Evolutionary conservation across 2,797 vertebrate genomes (phyloP), one percentile per base, ranked within the genome.

Genomic region (Gallirallus australis): DNA sequence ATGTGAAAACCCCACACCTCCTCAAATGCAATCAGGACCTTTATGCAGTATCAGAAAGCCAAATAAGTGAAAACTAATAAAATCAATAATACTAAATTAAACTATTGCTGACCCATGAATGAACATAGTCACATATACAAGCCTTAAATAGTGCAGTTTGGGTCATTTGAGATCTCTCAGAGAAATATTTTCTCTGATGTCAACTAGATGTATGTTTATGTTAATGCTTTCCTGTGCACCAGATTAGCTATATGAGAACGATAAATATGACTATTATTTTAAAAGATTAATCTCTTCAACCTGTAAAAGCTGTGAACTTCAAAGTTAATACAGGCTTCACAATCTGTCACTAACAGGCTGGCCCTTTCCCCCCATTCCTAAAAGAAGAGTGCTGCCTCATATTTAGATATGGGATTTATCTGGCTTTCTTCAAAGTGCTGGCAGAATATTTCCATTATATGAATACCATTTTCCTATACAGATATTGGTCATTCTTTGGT

Each of bases 201-300:
- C 89, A 86, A 23, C 8, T 35, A 66, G 60, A 42, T 39, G 15
- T 25, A 30, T 73, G 48, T 89, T 94, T 93, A 69, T 27, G 47
- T 83, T 75, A 60, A 30, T 59, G 42, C 39, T 79, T 86, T 94
- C 2, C 4, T 73, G 18, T 73, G 56, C 52, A 68, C 28, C 24
- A 80, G 78, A 64, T 73, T 82, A 90, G 82, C 37, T 60, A 68
- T 25, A 47, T 16, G 15, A 85, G 48, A 85, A 70, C 61, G 25
- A 89, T 70, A 91, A 85, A 92, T 50, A 73, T 8, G 5, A 89
- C 64, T 77, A 52, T 61, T 89, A 80, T 87, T 95, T 93, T 72
- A 68, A 88, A 89, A 92, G 33, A 94, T 86, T 93, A 91, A 78
- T 87, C 37, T 37, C 13, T 80, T 92, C 71, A 71, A 73, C 27